phyloP scores from a whole-genome alignment of 2,797 vertebrate genomes.

The Anas acuta region DNA sequence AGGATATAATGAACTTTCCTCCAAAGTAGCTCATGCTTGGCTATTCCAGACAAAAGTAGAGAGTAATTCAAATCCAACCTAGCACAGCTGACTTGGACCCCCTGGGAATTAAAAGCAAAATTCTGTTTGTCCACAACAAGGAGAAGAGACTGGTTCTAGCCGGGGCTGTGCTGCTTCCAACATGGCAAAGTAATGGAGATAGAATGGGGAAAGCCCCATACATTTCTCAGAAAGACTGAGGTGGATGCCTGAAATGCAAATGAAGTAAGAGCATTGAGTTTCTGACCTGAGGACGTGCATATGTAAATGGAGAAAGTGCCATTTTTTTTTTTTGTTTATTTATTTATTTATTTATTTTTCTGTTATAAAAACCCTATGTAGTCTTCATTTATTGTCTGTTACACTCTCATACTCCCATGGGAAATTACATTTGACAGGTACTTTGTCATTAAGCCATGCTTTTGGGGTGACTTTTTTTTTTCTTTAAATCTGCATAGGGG shows the following conservation, averaged over 20 bases:
- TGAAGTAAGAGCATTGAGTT: accelerated
- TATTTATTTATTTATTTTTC: too few relatives aligned
- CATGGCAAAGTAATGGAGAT: background rate
- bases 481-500: background rate
- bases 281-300: background rate
- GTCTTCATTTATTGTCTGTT: background rate
- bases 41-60: background rate
- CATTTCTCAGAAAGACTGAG: accelerated
- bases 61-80: background rate
- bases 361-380: background rate
- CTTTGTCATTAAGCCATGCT: background rate
- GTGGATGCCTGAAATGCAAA: background rate
- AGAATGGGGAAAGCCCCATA: background rate
- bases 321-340: too few relatives aligned
- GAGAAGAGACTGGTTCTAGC: background rate
- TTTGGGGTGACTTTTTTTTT: background rate
- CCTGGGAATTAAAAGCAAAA: background rate
- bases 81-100: background rate
- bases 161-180: background rate
- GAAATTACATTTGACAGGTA: background rate
- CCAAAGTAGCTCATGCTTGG: background rate
- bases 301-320: background rate
- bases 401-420: background rate
- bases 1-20: background rate
- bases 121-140: background rate